Percentiles rank a stretch among this genome's conserved stretches.
Evolutionary conservation across 1,140 invertebrate genomes (phyloP).

Genomic region (Cheumatopsyche charites): DNA sequence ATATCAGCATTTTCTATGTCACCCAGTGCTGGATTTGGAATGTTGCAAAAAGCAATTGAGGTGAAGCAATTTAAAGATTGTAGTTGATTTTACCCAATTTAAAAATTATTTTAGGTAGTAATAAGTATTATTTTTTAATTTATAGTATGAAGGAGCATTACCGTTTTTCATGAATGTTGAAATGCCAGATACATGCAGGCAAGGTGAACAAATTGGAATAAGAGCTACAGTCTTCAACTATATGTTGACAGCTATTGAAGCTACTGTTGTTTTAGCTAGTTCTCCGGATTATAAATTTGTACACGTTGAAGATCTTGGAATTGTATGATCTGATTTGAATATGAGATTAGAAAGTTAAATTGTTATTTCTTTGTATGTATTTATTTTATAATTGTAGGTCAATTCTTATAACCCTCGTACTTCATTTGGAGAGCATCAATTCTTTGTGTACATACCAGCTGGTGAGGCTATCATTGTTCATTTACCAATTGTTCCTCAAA

Average conservation of each 20-base stretch:
- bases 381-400: slow-evolving; percentile 53
- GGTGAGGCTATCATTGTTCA: slow-evolving; percentile 84
- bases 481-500: slow-evolving; percentile 86
- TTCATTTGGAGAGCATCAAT: slow-evolving; percentile 90
- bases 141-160: slow-evolving; percentile 78
- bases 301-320: slow-evolving; percentile 89
- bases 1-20: slow-evolving; percentile 91
- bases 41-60: slow-evolving; percentile 77
- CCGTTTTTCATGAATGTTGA: slow-evolving; percentile 96
- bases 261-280: slow-evolving; percentile 83
- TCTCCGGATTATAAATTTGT: slow-evolving; percentile 92
- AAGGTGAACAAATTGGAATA: slow-evolving; percentile 94
- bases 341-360: neutral
- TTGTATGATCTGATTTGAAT: slow-evolving; percentile 62
- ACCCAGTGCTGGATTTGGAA: slow-evolving; percentile 82
- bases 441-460: slow-evolving; percentile 85
- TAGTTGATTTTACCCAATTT: too few species aligned
- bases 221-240: slow-evolving; percentile 95
- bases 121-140: slow-evolving; percentile 22
- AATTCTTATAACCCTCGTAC: slow-evolving; percentile 85
- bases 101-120: neutral
- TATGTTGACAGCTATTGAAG: slow-evolving; percentile 81
- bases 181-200: slow-evolving; percentile 80
- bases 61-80: slow-evolving; percentile 56
- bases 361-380: neutral